Evolutionary conservation across 2,113 vertebrate species (phyloP).

Genomic region (Semicossyphus pulcher): DNA sequence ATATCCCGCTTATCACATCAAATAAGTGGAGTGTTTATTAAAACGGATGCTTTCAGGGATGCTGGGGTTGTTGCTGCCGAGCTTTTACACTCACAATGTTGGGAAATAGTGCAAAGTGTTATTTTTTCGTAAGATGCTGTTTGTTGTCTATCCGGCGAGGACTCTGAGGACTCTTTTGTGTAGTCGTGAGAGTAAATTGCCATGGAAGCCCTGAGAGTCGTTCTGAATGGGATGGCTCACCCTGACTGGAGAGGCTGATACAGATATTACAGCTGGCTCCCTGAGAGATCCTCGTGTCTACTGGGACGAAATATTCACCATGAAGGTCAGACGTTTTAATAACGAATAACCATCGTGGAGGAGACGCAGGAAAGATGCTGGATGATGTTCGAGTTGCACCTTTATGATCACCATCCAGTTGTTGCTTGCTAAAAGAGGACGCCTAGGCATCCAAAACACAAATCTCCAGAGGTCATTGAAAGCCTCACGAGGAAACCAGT

Average conservation of each 20-base stretch:
- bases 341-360: constrained; percentile 42
- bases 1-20: constrained; percentile 61
- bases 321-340: constrained; percentile 60
- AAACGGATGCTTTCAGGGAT: constrained; percentile 50
- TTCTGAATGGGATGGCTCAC: constrained; percentile 66
- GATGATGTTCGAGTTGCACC: constrained; percentile 4
- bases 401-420: not conserved
- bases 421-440: not conserved
- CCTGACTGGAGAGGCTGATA: constrained; percentile 71
- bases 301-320: constrained; percentile 65
- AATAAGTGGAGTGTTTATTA: constrained; percentile 61
- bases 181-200: constrained; percentile 71
- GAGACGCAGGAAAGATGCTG: constrained; percentile 8
- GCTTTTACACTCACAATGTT: constrained; percentile 25
- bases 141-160: constrained; percentile 64
- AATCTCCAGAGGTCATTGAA: constrained; percentile 18
- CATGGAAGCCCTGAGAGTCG: constrained; percentile 66
- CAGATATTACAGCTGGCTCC: constrained; percentile 71
- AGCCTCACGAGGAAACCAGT: constrained; percentile 1
- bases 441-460: not conserved
- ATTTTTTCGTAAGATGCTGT: constrained; percentile 45
- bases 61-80: not conserved
- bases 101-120: constrained; percentile 46
- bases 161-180: constrained; percentile 74
- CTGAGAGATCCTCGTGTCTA: constrained; percentile 57